phyloP scores from a whole-genome alignment of 2,888 invertebrate species.

The Acanthacorydalis orientalis region DNA sequence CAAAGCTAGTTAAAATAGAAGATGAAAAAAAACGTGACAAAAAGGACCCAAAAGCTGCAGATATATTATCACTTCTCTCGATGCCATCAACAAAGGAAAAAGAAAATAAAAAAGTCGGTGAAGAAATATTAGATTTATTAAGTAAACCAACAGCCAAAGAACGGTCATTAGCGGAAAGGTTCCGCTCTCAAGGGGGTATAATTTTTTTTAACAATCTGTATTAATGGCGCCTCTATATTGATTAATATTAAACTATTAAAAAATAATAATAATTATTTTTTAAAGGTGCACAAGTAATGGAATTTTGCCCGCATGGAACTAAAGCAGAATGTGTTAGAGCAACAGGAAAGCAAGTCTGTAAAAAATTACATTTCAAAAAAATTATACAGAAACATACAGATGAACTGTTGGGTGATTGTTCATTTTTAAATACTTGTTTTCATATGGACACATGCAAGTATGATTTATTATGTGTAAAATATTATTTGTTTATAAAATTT shows the following conservation, averaged over 20 bases:
- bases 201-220: too few species aligned
- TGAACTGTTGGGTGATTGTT: slow-evolving; percentile 89
- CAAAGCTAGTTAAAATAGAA: slow-evolving; percentile 24
- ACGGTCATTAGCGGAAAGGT: slow-evolving; percentile 84
- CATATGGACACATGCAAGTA: slow-evolving; percentile 98
- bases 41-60: slow-evolving; percentile 35
- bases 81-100: slow-evolving; percentile 91
- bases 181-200: slow-evolving; percentile 80
- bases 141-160: slow-evolving; percentile 96
- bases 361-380: slow-evolving; percentile 89
- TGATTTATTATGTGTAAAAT: slow-evolving; percentile 11
- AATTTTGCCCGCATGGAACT: slow-evolving; percentile 94
- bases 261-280: slow-evolving; percentile 4
- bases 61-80: slow-evolving; percentile 68
- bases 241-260: too few species aligned
- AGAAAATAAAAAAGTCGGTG: slow-evolving; percentile 86
- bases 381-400: slow-evolving; percentile 93
- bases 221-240: too few species aligned
- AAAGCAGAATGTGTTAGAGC: slow-evolving; percentile 65
- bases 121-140: slow-evolving; percentile 84
- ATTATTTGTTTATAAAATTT: not conserved
- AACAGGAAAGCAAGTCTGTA: slow-evolving; percentile 44
- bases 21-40: slow-evolving; percentile 40
- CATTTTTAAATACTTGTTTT: slow-evolving; percentile 95
- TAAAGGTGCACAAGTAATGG: slow-evolving; percentile 67